A percentile compares a stretch with the other conserved stretches of the same genome.
Conservation (phyloP, 2,888 invertebrate genomes). For the Nomada hirtipes region DNA sequence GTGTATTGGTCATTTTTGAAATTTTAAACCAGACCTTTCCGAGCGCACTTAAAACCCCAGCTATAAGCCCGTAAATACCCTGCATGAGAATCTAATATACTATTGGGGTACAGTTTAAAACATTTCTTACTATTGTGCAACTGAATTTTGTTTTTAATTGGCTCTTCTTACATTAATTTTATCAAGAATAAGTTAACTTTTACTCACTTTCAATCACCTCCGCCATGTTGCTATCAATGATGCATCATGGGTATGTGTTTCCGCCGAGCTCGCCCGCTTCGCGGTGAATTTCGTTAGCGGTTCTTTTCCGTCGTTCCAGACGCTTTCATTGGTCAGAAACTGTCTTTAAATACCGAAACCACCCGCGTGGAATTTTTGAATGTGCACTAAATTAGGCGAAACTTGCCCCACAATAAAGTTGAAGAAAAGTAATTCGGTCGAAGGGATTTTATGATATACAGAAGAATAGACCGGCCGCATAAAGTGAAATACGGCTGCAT, state of each 20-base stretch:
- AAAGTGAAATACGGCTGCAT: not conserved
- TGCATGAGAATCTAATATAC: not conserved
- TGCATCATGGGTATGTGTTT: conserved; percentile 81
- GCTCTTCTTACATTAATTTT: conserved; percentile 68
- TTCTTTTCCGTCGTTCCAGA: conserved; percentile 59
- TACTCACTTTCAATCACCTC: conserved; percentile 92
- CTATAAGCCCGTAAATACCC: conserved; percentile 34
- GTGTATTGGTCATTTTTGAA: conserved; percentile 83
- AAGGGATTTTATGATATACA: not conserved
- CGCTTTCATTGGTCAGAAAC: conserved; percentile 23
- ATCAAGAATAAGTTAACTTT: conserved; percentile 84
- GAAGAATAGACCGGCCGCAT: not conserved
- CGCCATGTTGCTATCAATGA: conserved; percentile 90
- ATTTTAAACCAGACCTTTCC: conserved; percentile 80
- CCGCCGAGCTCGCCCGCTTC: conserved; percentile 61
- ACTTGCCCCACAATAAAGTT: not conserved
- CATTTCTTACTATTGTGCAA: conserved; percentile 42
- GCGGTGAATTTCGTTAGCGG: conserved; percentile 60
- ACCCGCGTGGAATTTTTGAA: conserved; percentile 34
- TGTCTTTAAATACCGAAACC: conserved; percentile 34
- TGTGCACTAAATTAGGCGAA: not conserved
- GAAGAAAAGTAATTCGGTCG: not conserved
- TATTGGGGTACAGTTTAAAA: conserved; percentile 34
- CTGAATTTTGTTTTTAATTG: conserved; percentile 50
- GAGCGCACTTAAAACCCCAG: conserved; percentile 74